Evolutionary conservation across 1,140 invertebrate species (phyloP), one percentile per base, ranked within the genome.

Genomic region (Zophobas morio): DNA sequence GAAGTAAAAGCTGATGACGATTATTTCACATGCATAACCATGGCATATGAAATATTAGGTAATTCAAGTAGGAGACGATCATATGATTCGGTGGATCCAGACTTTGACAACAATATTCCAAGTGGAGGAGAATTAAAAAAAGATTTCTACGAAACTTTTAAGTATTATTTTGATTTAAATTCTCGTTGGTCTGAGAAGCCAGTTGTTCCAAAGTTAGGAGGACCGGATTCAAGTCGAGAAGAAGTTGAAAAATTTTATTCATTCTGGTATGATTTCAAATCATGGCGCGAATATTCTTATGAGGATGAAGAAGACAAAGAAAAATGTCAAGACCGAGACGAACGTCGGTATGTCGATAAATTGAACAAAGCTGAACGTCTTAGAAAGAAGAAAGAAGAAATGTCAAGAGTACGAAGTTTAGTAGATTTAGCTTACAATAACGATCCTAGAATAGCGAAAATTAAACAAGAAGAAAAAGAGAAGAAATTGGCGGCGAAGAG

Each of bases 211-310:
- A 87, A 90, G 77, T 87, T 99, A 56, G 98, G 98, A 40, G 91
- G 93, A 84, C 88, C 92, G 5, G 88, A 93, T 73, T 92, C 91
- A 54, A 86, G 90, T 0, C 88, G 94, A 56, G 90, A 93, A 75
- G 90, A 94, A 82, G 95, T 97, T 0, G 95, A 98, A 84, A 89
- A 90, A 47, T 96, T 96, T 88, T 96, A 96, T 85, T 91, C 92
- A 47, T 96, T 96, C 87, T 98, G 97, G 97, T 99, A 99, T 86
- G 92, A 97, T 80, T 99, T 99, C 88, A 96, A 99, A 81, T 99
- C 98, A 0, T 99, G 98, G 98, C 89, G 98, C 79, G 98, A 99
- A 84, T 99, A 95, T 89, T 99, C 98, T n/a, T 99, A 99, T 86
- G 87, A 99, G 74, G 98, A 99, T 87, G 97, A 99, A 88, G 98